Conservation (phyloP, 2,888 invertebrate genomes). For the Blera fallax region DNA sequence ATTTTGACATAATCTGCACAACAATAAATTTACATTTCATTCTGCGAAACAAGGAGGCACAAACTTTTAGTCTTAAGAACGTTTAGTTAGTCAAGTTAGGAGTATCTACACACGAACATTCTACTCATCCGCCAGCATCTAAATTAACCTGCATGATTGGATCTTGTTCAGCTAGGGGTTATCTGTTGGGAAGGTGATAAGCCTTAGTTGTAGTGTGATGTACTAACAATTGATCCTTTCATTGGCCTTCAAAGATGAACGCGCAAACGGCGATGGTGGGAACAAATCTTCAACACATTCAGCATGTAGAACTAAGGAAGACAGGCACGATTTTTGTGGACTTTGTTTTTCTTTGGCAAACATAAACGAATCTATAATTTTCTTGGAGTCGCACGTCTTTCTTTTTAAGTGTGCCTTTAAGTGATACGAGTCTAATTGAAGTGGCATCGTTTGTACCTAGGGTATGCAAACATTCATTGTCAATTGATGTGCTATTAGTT, state of each 20-base stretch:
- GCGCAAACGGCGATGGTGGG: not conserved
- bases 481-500: not conserved
- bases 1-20: constrained; percentile 69
- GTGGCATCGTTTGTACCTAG: not conserved
- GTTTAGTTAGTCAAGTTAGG: constrained; percentile 10
- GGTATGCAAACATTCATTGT: not conserved
- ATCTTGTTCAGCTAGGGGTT: not conserved
- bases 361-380: not conserved
- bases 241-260: constrained; percentile 1
- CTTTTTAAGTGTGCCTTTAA: not conserved
- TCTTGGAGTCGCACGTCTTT: not conserved
- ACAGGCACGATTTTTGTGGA: not conserved
- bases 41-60: constrained; percentile 52
- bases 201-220: not conserved
- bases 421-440: not conserved
- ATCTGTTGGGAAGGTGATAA: constrained; percentile 28
- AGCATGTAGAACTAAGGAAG: too few relatives aligned
- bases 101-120: constrained; percentile 27
- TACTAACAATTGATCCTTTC: constrained; percentile 19
- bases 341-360: not conserved
- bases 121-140: not conserved
- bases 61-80: constrained; percentile 1
- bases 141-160: constrained; percentile 38
- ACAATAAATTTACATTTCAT: constrained; percentile 63
- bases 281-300: not conserved